Evolutionary conservation across 2,888 invertebrate species (phyloP).

Genomic region (Yponomeuta sedellus): DNA sequence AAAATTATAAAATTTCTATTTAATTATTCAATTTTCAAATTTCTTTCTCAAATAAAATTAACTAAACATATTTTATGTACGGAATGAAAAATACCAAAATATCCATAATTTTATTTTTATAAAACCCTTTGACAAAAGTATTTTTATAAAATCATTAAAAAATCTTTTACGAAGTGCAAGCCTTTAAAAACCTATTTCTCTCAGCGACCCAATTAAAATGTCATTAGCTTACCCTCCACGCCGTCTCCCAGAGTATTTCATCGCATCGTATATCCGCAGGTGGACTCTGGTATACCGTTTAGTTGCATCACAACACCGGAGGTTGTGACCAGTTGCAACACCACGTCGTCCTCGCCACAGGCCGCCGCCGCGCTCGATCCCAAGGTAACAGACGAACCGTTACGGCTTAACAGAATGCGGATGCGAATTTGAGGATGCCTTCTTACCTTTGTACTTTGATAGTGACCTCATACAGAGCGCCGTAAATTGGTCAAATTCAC

Average conservation of each 20-base stretch:
- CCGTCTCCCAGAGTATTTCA: background rate
- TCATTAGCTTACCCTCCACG: background rate
- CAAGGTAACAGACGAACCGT: conserved; percentile 44
- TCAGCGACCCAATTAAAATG: background rate
- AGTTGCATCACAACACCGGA: conserved; percentile 72
- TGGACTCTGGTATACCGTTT: conserved; percentile 69
- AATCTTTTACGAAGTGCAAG: no score
- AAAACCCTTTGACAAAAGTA: no score
- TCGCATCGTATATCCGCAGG: conserved; percentile 36
- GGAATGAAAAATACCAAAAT: no score
- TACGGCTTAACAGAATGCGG: background rate
- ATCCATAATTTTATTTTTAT: no score
- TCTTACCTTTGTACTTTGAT: background rate
- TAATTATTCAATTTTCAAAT: no score
- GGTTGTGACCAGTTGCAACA: conserved; percentile 66
- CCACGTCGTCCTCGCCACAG: conserved; percentile 52
- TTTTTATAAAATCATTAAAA: background rate
- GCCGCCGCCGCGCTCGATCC: conserved; percentile 52
- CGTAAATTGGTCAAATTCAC: no score
- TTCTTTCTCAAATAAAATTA: no score
- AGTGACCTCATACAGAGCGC: background rate
- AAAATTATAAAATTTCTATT: no score
- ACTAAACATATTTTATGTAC: no score
- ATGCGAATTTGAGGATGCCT: background rate
- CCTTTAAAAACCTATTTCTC: background rate